Percentiles rank a stretch among this genome's conserved stretches.
phyloP scores from a whole-genome alignment of 2,113 vertebrate species.

The Siniperca knerii region DNA sequence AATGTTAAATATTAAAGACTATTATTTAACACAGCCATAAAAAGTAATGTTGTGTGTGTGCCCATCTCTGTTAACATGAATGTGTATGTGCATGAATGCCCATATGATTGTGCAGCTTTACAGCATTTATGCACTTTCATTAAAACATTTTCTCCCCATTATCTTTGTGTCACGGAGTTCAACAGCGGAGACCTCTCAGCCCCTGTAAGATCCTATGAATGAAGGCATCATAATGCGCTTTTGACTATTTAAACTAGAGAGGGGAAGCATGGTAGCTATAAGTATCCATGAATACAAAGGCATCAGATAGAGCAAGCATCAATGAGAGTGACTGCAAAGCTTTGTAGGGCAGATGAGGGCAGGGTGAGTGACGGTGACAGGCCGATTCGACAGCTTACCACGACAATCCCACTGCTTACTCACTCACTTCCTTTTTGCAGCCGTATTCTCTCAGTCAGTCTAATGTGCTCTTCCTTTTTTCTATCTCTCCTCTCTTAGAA shows the following conservation, averaged over 20 bases:
- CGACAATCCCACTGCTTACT: conserved; percentile 48
- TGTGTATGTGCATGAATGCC: neutral
- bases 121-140: neutral
- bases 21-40: neutral
- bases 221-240: conserved; percentile 1
- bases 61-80: neutral
- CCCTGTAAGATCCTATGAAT: conserved; percentile 1
- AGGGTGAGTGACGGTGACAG: conserved; percentile 52
- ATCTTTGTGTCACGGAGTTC: neutral
- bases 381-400: conserved; percentile 56
- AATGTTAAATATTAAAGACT: neutral
- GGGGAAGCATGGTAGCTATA: conserved; percentile 8
- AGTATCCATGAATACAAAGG: conserved; percentile 15
- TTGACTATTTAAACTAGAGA: conserved; percentile 10
- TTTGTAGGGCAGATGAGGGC: conserved; percentile 46
- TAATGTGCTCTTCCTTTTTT: conserved; percentile 42
- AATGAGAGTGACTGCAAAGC: conserved; percentile 37
- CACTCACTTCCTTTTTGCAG: conserved; percentile 24
- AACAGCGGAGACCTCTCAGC: neutral
- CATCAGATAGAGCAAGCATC: conserved; percentile 39
- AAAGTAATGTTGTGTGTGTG: neutral
- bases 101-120: neutral
- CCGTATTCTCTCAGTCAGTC: conserved; percentile 40
- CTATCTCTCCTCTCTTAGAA: conserved; percentile 37
- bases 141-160: neutral